Evolutionary conservation across 2,113 vertebrate species (phyloP), one percentile per base, ranked within the genome.

Genomic region (Vanacampus margaritifer): DNA sequence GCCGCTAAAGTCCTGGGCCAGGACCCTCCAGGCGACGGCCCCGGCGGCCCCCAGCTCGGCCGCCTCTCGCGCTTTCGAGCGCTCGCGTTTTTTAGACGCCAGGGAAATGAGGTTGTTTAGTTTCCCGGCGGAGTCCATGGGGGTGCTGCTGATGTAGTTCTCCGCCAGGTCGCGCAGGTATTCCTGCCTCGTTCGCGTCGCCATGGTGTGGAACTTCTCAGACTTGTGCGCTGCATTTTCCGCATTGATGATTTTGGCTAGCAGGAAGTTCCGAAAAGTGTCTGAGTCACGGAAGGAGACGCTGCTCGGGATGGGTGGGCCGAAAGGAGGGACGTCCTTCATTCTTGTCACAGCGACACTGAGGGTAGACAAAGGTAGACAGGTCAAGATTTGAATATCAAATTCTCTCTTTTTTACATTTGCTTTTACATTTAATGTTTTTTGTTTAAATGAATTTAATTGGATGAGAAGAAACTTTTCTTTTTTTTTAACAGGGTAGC

Each of bases 301-400:
- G 3, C 93, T 90, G 1, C 65, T 91, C 0, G 95, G 95, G 59
- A 98, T 92, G 3, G 96, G 93, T 0, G 97, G 97, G 0, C 97
- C 97, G 0, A 98, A 98, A 0, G 93, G 90, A 0, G 97, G 97
- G 1, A 96, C 96, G 0, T 98, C 97, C 84, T 98, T 97, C 93
- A 97, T 98, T 57, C 97, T 91, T 0, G 95, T 97, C 80, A 98
- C 96, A 1, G 96, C 96, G 75, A 96, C 94, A 13, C 97, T 96
- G 76, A 14, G 64, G 60, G 21, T n/a, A 32, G 32, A 45, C 16
- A 2, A 1, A 13, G 26, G 21, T 0, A 43, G 7, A 36, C 4
- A 63, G 4, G 32, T 54, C 5, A 68, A 56, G 8, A 60, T 24
- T n/a, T 57, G 6, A 41, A 17, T 41, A 61, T 13, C 36, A 23